These are phyloP conservation scores for Tipula helvola DNA, from an alignment of 2,888 invertebrate species.

Conservation along the genomic window DNA sequence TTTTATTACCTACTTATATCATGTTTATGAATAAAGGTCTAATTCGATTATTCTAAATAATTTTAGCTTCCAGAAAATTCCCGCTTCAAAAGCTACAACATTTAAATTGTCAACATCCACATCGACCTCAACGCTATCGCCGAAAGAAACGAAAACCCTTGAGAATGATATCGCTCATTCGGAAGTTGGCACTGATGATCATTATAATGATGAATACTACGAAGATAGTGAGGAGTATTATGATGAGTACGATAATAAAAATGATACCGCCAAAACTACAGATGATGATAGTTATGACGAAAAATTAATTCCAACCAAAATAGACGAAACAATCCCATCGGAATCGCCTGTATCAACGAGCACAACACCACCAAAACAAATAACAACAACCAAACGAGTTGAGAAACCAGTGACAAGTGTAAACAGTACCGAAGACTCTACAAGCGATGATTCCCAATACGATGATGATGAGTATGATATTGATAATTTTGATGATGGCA, in stretches of 20 bases:
- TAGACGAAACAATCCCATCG: slow-evolving; percentile 12
- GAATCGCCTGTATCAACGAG: background rate
- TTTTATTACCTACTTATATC: background rate
- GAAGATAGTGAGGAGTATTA: slow-evolving; percentile 22
- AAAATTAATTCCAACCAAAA: slow-evolving; percentile 19
- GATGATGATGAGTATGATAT: slow-evolving; percentile 23
- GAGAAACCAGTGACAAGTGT: background rate
- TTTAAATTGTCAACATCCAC: slow-evolving; percentile 20
- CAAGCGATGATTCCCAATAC: slow-evolving; percentile 24
- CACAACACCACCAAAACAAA: slow-evolving; percentile 11
- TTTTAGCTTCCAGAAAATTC: background rate
- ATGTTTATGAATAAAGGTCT: background rate
- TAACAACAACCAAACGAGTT: slow-evolving; percentile 12
- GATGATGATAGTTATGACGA: slow-evolving; percentile 17
- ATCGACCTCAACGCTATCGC: slow-evolving; percentile 15
- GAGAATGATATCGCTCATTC: slow-evolving; percentile 6
- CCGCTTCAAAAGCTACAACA: slow-evolving; percentile 17
- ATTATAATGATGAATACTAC: slow-evolving; percentile 23
- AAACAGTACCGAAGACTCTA: slow-evolving; percentile 1
- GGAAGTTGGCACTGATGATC: slow-evolving; percentile 15
- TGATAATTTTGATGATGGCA: slow-evolving; percentile 25
- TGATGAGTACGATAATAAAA: slow-evolving; percentile 19
- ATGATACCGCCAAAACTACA: slow-evolving; percentile 17
- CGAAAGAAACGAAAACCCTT: background rate
- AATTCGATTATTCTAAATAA: background rate